Conservation (phyloP, 92 coral and sea anemone genomes). For the Phenganax subtilis region DNA sequence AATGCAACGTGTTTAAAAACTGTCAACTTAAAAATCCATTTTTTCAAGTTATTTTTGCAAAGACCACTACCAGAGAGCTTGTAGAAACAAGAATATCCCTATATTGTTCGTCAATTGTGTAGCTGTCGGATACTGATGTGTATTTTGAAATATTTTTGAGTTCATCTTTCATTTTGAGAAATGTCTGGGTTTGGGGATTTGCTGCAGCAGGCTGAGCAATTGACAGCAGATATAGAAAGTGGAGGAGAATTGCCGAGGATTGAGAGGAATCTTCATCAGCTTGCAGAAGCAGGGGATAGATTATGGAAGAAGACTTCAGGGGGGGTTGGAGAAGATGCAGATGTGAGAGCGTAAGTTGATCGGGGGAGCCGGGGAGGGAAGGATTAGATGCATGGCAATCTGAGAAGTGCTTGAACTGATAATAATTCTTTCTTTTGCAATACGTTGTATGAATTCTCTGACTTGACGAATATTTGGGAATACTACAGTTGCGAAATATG, state of each 20-base stretch:
- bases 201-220: conserved; percentile 94
- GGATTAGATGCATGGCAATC: too few relatives aligned
- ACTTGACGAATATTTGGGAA: too few relatives aligned
- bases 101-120: neutral
- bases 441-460: too few relatives aligned
- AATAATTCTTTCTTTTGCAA: too few relatives aligned
- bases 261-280: conserved; percentile 87
- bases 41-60: neutral
- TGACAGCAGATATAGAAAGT: conserved; percentile 97
- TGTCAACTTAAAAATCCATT: neutral
- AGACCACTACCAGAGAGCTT: neutral
- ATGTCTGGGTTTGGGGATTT: conserved; percentile 88
- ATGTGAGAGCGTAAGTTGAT: conserved; percentile 88
- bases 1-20: neutral
- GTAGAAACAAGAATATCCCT: neutral
- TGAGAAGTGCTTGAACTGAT: too few relatives aligned
- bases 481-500: neutral
- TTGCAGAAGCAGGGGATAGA: conserved; percentile 95
- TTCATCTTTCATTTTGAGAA: conserved; percentile 10
- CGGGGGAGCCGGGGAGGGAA: neutral
- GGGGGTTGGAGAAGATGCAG: conserved; percentile 83
- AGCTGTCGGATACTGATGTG: neutral
- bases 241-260: conserved; percentile 95
- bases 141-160: neutral
- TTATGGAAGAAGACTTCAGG: conserved; percentile 84